A percentile compares a stretch with the other conserved stretches of the same genome.
Conservation (phyloP, 1,140 invertebrate species). For the Samia ricini region DNA sequence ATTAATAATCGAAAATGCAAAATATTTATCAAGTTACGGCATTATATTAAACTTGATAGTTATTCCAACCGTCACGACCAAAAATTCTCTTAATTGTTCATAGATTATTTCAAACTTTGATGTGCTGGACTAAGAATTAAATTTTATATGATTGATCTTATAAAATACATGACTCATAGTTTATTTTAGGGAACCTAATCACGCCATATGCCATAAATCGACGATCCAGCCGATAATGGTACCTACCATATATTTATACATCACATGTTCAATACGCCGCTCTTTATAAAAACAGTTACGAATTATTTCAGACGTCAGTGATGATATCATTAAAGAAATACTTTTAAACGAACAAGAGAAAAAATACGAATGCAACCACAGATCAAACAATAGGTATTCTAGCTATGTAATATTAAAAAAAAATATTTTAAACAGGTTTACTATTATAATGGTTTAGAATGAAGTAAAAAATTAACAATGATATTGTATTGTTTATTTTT, state of each 20-base stretch:
- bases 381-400: too few relatives aligned
- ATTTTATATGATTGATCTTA: neutral
- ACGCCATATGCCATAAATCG: neutral
- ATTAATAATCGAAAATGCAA: too few relatives aligned
- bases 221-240: neutral
- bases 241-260: neutral
- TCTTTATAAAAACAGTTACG: neutral
- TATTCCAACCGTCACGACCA: neutral
- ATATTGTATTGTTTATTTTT: too few relatives aligned
- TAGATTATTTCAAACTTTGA: neutral
- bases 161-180: neutral
- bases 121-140: neutral
- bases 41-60: neutral
- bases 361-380: too few relatives aligned
- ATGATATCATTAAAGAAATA: too few relatives aligned
- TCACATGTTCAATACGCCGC: neutral
- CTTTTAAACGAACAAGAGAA: too few relatives aligned
- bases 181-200: neutral
- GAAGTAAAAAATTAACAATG: too few relatives aligned
- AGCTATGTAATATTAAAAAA: too few relatives aligned
- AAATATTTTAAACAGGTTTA: too few relatives aligned
- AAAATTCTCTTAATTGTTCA: neutral
- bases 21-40: too few relatives aligned
- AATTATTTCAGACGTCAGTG: too few relatives aligned
- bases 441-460: too few relatives aligned